A percentile compares a stretch with the other conserved stretches of the same genome.
Conservation (phyloP, 2,888 invertebrate species). For the Sycophila texana region DNA sequence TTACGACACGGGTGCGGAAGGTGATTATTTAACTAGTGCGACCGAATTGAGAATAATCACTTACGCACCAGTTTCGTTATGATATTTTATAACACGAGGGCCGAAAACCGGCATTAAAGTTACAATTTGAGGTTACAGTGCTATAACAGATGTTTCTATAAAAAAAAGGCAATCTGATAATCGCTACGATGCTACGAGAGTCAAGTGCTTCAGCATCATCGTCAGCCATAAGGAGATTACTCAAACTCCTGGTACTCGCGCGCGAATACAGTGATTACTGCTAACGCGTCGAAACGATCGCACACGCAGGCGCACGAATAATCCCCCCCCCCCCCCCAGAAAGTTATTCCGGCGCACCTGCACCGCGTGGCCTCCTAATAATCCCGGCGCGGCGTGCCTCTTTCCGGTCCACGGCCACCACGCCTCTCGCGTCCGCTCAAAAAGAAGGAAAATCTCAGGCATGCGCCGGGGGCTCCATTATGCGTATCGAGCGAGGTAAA, state of each 20-base stretch:
- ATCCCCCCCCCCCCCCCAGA: not conserved
- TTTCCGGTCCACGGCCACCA: not conserved
- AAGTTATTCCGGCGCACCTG: not conserved
- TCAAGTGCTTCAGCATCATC: too few relatives aligned
- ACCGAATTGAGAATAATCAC: too few relatives aligned
- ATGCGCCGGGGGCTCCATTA: not conserved
- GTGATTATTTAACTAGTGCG: too few relatives aligned
- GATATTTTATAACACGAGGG: too few relatives aligned
- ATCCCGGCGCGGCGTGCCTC: not conserved
- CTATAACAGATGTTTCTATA: too few relatives aligned
- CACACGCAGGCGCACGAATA: not conserved
- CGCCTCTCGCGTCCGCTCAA: not conserved
- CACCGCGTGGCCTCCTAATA: not conserved
- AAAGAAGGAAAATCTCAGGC: not conserved
- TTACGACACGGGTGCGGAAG: too few relatives aligned
- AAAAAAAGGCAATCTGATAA: too few relatives aligned
- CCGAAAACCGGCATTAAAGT: too few relatives aligned
- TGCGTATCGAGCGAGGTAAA: not conserved
- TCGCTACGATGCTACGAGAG: too few relatives aligned
- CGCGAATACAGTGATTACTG: not conserved
- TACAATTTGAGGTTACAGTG: too few relatives aligned
- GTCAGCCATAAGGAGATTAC: too few relatives aligned
- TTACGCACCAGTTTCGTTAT: too few relatives aligned
- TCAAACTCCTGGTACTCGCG: not conserved
- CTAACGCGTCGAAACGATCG: not conserved